A percentile compares a stretch with the other conserved stretches of the same genome.
Conservation (phyloP, 2,113 vertebrate genomes). For the Hemiscyllium ocellatum region DNA sequence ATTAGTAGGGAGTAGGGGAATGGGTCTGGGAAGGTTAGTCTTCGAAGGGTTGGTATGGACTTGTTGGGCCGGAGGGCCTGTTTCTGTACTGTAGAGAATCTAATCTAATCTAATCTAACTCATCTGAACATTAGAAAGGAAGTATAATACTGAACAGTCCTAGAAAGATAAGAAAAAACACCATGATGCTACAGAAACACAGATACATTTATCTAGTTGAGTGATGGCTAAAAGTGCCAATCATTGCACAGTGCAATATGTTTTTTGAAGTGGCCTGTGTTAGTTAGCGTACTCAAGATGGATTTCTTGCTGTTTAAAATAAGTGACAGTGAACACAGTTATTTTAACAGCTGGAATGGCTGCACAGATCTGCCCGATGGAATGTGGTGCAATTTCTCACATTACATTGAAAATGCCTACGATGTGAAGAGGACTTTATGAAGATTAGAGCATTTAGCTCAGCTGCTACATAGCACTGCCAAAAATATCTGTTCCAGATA, state of each 20-base stretch:
- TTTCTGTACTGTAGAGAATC: too few species aligned
- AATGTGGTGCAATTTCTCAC: slow-evolving; percentile 10
- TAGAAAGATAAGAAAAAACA: neutral
- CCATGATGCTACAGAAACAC: neutral
- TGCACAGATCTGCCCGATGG: neutral
- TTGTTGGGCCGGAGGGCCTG: too few species aligned
- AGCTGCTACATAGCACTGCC: neutral
- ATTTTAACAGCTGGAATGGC: neutral
- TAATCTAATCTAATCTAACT: too few species aligned
- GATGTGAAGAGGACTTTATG: neutral
- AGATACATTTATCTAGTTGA: too few species aligned
- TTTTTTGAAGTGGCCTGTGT: neutral
- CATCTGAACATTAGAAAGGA: too few species aligned
- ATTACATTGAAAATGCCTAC: neutral
- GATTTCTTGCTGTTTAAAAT: neutral
- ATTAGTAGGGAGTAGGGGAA: too few species aligned
- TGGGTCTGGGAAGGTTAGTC: too few species aligned
- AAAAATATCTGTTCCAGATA: neutral
- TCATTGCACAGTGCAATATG: neutral
- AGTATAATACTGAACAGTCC: neutral
- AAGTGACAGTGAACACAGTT: neutral
- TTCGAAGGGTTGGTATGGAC: too few species aligned
- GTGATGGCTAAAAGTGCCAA: neutral
- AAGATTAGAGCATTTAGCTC: neutral
- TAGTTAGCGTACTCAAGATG: neutral